Evolutionary conservation across 2,113 vertebrate species (phyloP).

Genomic region (Anhinga rufa): DNA sequence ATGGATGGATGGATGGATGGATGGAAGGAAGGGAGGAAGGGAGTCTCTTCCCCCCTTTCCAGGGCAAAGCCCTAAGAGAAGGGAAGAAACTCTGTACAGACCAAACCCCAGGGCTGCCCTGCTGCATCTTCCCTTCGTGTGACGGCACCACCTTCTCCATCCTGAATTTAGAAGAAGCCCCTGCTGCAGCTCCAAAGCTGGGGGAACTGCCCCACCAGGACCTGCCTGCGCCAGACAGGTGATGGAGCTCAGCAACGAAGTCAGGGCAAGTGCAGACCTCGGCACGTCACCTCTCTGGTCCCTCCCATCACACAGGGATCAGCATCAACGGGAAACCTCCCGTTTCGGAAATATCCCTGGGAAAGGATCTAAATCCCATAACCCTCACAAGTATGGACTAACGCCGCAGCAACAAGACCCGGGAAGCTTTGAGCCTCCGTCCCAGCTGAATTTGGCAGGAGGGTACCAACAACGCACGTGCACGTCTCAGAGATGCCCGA

Average conservation of each 20-base stretch:
- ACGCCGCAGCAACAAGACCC: background rate
- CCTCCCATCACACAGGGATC: background rate
- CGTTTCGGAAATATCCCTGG: background rate
- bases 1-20: background rate
- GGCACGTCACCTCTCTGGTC: background rate
- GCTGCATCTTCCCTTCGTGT: fast-evolving
- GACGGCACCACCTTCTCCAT: background rate
- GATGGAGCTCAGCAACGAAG: background rate
- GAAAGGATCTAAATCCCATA: background rate
- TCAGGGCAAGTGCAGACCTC: background rate
- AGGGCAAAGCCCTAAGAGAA: background rate
- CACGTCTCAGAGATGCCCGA: background rate
- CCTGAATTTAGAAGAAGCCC: background rate
- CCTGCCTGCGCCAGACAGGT: fast-evolving
- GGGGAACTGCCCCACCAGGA: background rate
- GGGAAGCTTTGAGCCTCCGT: background rate
- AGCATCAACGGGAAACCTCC: background rate
- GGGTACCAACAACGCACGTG: background rate
- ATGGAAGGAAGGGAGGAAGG: no score
- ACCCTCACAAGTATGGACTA: background rate
- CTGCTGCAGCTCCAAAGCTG: background rate
- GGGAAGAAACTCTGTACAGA: background rate
- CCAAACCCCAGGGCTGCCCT: background rate
- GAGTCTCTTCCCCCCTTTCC: background rate
- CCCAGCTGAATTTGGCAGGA: background rate